Evolutionary conservation across 2,888 invertebrate genomes (phyloP).

Genomic region (Eristalinus sepulchralis): DNA sequence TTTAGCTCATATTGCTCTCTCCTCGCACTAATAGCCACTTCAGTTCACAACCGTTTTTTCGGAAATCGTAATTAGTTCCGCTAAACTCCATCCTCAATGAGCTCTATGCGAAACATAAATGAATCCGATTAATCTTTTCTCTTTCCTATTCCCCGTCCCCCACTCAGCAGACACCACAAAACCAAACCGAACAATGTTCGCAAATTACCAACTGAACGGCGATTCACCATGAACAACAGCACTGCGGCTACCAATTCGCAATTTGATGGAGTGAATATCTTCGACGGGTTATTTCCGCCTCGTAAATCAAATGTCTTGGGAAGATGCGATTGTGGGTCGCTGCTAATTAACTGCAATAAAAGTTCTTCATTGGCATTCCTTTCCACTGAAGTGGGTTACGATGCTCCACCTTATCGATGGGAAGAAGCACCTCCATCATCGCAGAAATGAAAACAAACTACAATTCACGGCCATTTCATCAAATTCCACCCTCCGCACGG

Average conservation of each 20-base stretch:
- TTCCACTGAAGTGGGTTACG: background rate
- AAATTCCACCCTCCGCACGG: background rate
- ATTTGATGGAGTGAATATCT: background rate
- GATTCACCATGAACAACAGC: background rate
- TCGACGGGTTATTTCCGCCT: background rate
- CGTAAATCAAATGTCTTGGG: background rate
- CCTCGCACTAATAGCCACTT: background rate
- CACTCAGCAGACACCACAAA: background rate
- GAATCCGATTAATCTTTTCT: background rate
- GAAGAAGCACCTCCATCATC: background rate
- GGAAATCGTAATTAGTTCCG: background rate
- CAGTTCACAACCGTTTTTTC: background rate
- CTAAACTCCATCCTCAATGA: background rate
- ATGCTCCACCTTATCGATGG: background rate
- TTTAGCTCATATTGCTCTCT: background rate
- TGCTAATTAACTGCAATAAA: constrained; percentile 28
- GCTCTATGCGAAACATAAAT: background rate
- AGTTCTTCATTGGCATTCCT: constrained; percentile 14
- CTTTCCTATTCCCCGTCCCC: background rate
- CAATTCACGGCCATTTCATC: background rate
- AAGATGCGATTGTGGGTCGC: constrained; percentile 6
- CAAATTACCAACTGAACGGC: background rate
- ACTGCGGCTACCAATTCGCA: background rate
- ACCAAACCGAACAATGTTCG: background rate
- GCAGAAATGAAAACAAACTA: background rate